A percentile compares a stretch with the other conserved stretches of the same genome.
These are phyloP conservation scores for Grantiella picta DNA, from an alignment of 2,113 vertebrate species.

Conservation along the genomic window DNA sequence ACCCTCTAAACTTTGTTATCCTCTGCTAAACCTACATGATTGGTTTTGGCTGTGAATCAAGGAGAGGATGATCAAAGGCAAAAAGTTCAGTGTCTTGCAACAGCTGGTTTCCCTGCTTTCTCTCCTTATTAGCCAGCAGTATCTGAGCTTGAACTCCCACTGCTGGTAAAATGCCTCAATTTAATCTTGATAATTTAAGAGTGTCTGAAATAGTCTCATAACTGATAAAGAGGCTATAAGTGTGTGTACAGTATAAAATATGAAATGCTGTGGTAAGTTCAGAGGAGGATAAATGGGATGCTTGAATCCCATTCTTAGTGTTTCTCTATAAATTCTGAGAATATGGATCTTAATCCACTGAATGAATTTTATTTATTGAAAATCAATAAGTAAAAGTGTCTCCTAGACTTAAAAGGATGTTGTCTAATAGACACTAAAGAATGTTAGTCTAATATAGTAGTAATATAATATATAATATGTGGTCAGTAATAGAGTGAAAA, in stretches of 20 bases:
- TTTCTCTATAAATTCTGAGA: neutral
- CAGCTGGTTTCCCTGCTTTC: conserved; percentile 54
- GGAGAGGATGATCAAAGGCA: conserved; percentile 36
- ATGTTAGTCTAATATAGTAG: neutral
- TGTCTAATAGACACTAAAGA: neutral
- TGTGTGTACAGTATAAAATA: neutral
- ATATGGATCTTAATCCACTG: neutral
- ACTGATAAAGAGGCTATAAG: neutral
- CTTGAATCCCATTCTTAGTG: neutral
- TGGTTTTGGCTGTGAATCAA: conserved; percentile 7
- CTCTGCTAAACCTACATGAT: neutral
- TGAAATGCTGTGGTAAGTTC: neutral
- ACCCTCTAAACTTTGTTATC: conserved; percentile 17
- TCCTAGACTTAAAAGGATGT: neutral
- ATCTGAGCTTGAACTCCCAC: neutral
- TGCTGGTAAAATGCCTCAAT: conserved; percentile 19
- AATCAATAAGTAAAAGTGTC: neutral
- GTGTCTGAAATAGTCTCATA: neutral
- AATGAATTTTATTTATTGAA: conserved; percentile 1
- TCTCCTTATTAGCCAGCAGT: conserved; percentile 14
- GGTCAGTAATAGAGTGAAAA: neutral
- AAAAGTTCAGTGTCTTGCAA: conserved; percentile 29
- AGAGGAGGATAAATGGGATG: neutral
- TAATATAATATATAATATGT: neutral
- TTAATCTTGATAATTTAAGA: conserved; percentile 23